Percentiles rank a stretch among this genome's conserved stretches.
Evolutionary conservation across 2,113 vertebrate species (phyloP).

Genomic region (Atrichornis clamosus): DNA sequence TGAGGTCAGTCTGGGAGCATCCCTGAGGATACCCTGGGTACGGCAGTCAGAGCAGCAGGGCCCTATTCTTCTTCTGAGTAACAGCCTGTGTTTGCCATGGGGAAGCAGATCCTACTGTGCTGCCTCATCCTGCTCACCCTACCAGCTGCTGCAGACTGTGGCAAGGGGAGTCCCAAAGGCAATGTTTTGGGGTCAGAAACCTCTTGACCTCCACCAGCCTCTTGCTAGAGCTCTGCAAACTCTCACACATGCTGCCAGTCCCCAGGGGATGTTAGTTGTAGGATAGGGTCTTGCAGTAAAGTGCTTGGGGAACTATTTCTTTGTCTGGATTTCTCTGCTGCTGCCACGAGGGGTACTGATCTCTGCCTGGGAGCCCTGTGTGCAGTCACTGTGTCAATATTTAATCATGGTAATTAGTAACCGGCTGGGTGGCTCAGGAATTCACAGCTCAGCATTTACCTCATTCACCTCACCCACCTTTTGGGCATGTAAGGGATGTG

Average conservation of each 20-base stretch:
- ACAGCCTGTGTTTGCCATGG: rapidly evolving
- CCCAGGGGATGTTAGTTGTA: background rate
- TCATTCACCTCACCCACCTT: background rate
- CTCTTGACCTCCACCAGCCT: background rate
- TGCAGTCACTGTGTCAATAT: conserved; percentile 53
- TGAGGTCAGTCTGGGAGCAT: background rate
- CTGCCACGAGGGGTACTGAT: background rate
- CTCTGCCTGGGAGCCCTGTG: conserved; percentile 17
- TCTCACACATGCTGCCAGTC: background rate
- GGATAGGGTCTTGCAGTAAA: background rate
- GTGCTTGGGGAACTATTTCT: background rate
- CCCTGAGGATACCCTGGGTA: background rate
- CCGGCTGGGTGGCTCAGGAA: conserved; percentile 41
- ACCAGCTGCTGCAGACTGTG: background rate
- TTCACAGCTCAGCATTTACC: conserved; percentile 36
- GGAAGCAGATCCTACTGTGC: background rate
- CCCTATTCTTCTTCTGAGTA: background rate
- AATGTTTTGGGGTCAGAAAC: background rate
- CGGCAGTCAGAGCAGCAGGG: background rate
- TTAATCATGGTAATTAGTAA: conserved; percentile 51
- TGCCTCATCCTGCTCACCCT: rapidly evolving
- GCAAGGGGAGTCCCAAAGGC: background rate
- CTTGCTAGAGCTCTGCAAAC: background rate
- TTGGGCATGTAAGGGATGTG: background rate
- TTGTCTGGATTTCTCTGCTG: background rate